Conservation (phyloP, 2,113 vertebrate species). For the Anser cygnoides region DNA sequence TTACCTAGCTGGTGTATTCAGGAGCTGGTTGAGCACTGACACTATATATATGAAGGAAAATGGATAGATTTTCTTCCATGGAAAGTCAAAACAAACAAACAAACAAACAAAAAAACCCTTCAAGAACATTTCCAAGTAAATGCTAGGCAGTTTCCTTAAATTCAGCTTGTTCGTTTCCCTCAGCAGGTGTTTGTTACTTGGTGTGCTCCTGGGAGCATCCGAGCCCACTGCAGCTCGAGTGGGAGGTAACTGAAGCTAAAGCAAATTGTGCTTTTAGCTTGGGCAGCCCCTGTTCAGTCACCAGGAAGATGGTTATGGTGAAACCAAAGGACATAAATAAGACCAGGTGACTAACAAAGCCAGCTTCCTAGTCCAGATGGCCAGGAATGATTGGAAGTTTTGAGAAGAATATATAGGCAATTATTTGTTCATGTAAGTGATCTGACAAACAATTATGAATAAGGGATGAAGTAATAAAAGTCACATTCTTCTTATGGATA, state of each 20-base stretch:
- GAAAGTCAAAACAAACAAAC: no score
- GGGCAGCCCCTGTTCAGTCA: not conserved
- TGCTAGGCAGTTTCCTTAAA: not conserved
- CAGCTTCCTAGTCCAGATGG: conserved; percentile 32
- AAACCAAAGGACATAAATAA: conserved; percentile 15
- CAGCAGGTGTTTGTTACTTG: not conserved
- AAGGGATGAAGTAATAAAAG: conserved; percentile 53
- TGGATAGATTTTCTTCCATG: no score
- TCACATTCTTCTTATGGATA: conserved; percentile 14
- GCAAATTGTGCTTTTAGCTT: not conserved
- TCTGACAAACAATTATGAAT: conserved; percentile 58
- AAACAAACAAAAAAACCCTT: not conserved
- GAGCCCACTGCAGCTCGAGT: not conserved
- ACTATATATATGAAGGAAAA: no score
- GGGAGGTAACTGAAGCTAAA: not conserved
- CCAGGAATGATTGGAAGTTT: conserved; percentile 27
- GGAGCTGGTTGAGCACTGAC: not conserved
- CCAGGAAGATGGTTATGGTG: not conserved
- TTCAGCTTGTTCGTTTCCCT: not conserved
- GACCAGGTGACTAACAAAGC: conserved; percentile 16
- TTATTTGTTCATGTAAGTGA: conserved; percentile 45
- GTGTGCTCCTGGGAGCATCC: not conserved
- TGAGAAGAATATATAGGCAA: conserved; percentile 28
- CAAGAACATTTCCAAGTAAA: not conserved
- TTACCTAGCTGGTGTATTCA: not conserved